Percentiles rank a stretch among this genome's conserved stretches.
Conservation (phyloP, 2,797 vertebrate species). For the Onychomys arenicola region DNA sequence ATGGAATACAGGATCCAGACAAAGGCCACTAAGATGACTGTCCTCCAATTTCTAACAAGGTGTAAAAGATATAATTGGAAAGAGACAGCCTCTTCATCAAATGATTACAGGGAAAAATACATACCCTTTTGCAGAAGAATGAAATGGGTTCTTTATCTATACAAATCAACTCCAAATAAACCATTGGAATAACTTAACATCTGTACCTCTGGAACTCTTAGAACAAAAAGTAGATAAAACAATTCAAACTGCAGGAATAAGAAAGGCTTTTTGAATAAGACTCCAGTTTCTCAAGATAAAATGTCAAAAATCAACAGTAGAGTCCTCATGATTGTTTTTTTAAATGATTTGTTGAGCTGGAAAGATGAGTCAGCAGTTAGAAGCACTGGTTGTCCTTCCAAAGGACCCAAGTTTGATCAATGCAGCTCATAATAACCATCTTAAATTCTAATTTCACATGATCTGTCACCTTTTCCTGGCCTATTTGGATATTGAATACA, state of each 20-base stretch:
- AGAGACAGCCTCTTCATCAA: neutral
- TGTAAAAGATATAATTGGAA: neutral
- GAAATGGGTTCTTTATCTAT: neutral
- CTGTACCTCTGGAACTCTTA: neutral
- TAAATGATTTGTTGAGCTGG: neutral
- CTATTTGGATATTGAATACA: fast-evolving
- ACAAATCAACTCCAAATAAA: neutral
- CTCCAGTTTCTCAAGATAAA: neutral
- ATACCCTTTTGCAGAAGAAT: neutral
- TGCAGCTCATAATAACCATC: no score
- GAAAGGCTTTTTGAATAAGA: neutral
- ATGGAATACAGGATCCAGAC: neutral
- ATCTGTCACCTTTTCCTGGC: neutral
- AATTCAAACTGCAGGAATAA: neutral
- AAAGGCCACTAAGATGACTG: neutral
- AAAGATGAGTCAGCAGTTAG: neutral
- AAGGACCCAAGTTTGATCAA: neutral
- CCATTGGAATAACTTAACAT: neutral
- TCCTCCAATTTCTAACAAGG: neutral
- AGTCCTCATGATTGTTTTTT: neutral
- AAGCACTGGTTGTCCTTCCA: neutral
- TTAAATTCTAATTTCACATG: neutral
- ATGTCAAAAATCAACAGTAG: neutral
- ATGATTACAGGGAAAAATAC: neutral
- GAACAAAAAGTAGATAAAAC: neutral